phyloP scores from a whole-genome alignment of 2,797 vertebrate species.

The Catharus ustulatus region DNA sequence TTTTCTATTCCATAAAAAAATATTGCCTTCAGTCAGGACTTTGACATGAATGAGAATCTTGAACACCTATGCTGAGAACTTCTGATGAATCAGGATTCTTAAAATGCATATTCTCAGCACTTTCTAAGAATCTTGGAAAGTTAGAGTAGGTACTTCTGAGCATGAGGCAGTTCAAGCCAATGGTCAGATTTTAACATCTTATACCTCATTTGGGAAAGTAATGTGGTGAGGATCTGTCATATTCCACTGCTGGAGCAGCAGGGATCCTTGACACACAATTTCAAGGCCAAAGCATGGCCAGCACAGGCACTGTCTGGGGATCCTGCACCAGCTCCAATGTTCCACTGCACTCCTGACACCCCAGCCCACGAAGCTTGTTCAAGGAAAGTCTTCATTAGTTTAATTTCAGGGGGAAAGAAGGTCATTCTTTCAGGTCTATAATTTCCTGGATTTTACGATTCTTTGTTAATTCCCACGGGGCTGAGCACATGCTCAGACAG shows the following conservation, averaged over 20 bases:
- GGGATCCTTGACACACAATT: rapidly evolving
- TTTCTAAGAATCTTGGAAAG: background rate
- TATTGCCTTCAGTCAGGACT: background rate
- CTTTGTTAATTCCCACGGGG: background rate
- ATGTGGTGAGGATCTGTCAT: background rate
- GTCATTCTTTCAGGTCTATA: background rate
- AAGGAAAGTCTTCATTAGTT: background rate
- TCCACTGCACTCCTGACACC: background rate
- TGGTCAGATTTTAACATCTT: background rate
- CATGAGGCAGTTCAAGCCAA: background rate
- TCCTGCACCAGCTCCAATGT: rapidly evolving
- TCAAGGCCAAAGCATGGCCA: rapidly evolving
- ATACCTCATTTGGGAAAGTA: background rate
- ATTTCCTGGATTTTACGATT: background rate
- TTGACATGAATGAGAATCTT: background rate
- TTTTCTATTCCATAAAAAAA: background rate
- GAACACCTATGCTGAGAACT: background rate
- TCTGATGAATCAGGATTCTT: background rate
- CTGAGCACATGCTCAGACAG: background rate
- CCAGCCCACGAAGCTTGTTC: rapidly evolving
- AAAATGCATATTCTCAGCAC: background rate
- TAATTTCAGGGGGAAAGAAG: background rate
- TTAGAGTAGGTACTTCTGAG: background rate
- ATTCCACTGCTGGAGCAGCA: background rate
- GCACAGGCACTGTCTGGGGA: rapidly evolving